A percentile compares a stretch with the other conserved stretches of the same genome.
Evolutionary conservation across 1,140 invertebrate genomes (phyloP).

Genomic region (Caenorhabditis tropicalis): DNA sequence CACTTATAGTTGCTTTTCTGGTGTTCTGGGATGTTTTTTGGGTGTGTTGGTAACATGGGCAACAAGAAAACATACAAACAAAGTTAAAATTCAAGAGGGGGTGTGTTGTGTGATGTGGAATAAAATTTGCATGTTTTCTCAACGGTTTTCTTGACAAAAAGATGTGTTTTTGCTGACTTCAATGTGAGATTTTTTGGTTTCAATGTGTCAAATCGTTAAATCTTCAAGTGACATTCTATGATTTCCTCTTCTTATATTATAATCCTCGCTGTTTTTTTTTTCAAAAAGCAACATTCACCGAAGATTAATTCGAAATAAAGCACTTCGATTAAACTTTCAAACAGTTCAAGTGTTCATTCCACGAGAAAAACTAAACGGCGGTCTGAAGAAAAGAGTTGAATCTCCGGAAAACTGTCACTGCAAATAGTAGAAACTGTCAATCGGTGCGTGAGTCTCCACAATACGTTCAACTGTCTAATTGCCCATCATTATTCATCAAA

Average conservation of each 20-base stretch:
- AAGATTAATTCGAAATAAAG: too few species aligned
- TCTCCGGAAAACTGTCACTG: constrained; percentile 4
- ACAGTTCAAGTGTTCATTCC: constrained; percentile 9
- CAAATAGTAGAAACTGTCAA: constrained; percentile 33
- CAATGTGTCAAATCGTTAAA: too few species aligned
- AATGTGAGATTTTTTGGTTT: too few species aligned
- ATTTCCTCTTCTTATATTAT: too few species aligned
- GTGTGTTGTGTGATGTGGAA: background rate
- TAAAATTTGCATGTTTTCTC: background rate
- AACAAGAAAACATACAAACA: background rate
- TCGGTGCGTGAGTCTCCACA: constrained; percentile 10
- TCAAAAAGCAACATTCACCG: too few species aligned
- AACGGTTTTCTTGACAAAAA: background rate
- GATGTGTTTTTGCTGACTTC: background rate
- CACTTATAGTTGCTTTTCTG: too few species aligned
- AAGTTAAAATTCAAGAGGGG: background rate
- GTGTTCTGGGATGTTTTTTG: background rate
- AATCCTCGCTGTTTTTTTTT: too few species aligned
- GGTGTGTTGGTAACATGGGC: background rate
- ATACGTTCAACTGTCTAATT: background rate
- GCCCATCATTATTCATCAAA: constrained; percentile 32
- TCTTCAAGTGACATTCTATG: too few species aligned
- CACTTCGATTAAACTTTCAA: too few species aligned
- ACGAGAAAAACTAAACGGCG: background rate
- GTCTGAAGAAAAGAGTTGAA: constrained; percentile 3